Percentiles rank a stretch among this genome's conserved stretches.
phyloP scores from a whole-genome alignment of 2,797 vertebrate species.

The Enteromius treurensis region DNA sequence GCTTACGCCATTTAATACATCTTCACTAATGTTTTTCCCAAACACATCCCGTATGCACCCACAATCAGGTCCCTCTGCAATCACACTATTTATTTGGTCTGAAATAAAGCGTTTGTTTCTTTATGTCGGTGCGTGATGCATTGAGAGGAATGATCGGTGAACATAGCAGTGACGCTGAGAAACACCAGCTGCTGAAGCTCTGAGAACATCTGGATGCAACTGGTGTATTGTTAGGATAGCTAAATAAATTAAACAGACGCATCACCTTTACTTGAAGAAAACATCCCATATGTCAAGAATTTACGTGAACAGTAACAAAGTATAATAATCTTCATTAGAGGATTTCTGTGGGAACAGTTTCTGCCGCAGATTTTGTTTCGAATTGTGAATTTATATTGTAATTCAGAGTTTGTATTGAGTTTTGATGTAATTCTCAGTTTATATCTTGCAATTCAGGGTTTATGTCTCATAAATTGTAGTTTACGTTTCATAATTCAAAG shows the following conservation, averaged over 20 bases:
- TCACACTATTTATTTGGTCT: slow-evolving; percentile 72
- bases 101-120: slow-evolving; percentile 68
- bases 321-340: neutral
- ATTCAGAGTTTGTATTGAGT: neutral
- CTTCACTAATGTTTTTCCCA: slow-evolving; percentile 26
- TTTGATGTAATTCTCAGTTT: no score
- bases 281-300: neutral
- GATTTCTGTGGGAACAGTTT: neutral
- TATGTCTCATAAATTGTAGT: neutral
- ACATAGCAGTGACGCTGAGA: slow-evolving; percentile 30
- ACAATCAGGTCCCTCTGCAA: slow-evolving; percentile 20
- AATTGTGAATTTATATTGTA: neutral
- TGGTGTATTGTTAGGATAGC: neutral
- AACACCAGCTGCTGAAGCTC: slow-evolving; percentile 32
- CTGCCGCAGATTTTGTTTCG: neutral
- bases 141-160: slow-evolving; percentile 46
- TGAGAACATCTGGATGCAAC: neutral
- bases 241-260: neutral
- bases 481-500: no score
- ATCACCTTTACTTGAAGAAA: neutral
- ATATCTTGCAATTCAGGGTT: neutral
- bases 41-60: slow-evolving; percentile 24
- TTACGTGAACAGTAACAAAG: neutral
- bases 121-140: slow-evolving; percentile 62
- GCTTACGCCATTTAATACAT: slow-evolving; percentile 32